Conservation (phyloP, 2,113 vertebrate species). For the Channa argus region DNA sequence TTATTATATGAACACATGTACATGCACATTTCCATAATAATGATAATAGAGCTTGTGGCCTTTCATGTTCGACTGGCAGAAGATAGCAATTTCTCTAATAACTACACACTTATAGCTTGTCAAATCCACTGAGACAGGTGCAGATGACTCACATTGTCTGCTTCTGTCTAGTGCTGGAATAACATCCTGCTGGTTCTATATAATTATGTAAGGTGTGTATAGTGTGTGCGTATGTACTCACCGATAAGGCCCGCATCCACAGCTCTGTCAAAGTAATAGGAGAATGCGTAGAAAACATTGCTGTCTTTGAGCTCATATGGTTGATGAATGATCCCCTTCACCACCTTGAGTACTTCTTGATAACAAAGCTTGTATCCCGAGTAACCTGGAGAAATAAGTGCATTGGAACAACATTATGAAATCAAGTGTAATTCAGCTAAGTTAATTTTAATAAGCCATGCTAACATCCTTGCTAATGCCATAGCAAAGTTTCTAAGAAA, state of each 20-base stretch:
- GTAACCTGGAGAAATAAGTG: conserved; percentile 79
- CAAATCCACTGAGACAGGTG: conserved; percentile 61
- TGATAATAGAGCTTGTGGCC: conserved; percentile 55
- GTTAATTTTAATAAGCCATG: conserved; percentile 19
- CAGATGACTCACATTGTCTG: conserved; percentile 67
- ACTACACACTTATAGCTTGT: conserved; percentile 59
- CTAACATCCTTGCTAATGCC: background rate
- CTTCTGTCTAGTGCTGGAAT: conserved; percentile 34
- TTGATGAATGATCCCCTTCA: conserved; percentile 91
- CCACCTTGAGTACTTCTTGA: conserved; percentile 88
- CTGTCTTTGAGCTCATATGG: conserved; percentile 84
- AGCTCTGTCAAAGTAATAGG: conserved; percentile 96
- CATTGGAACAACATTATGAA: conserved; percentile 3
- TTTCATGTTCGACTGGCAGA: conserved; percentile 44
- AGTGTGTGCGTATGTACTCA: conserved; percentile 67
- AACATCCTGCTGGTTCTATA: conserved; percentile 39
- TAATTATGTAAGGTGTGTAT: conserved; percentile 59
- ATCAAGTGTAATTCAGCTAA: background rate
- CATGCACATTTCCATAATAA: conserved; percentile 39
- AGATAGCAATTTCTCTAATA: conserved; percentile 63
- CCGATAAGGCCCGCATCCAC: conserved; percentile 92
- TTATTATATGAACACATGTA: conserved; percentile 39
- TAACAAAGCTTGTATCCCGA: conserved; percentile 91
- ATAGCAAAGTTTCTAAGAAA: background rate
- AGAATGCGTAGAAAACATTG: conserved; percentile 93